These are phyloP conservation scores for Ephydatia muelleri DNA, from an alignment of 37 sponge, comb jelly and placozoan species.

Conservation along the genomic window DNA sequence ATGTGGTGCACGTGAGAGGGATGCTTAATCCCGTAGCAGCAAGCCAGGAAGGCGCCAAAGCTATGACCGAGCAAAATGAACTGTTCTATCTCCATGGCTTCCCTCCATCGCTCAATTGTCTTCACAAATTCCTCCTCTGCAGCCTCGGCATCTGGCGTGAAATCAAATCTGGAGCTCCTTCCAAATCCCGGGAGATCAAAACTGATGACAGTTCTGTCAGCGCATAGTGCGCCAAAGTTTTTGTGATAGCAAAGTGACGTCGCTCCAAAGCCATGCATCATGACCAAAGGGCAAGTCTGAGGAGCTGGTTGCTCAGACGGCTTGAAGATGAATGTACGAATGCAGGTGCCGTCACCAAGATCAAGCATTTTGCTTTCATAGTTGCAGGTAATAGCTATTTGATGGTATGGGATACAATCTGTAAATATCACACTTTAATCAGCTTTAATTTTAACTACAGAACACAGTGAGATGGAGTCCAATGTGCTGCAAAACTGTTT, in stretches of 20 bases:
- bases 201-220: conserved; percentile 61
- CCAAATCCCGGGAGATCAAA: conserved; percentile 95
- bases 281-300: conserved; percentile 90
- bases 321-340: too few relatives aligned
- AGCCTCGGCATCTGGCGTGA: conserved; percentile 52
- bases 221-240: conserved; percentile 70
- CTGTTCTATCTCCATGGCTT: conserved; percentile 62
- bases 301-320: too few relatives aligned
- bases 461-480: too few relatives aligned
- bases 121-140: conserved; percentile 72
- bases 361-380: too few relatives aligned
- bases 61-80: conserved; percentile 94
- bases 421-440: too few relatives aligned
- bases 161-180: conserved; percentile 72
- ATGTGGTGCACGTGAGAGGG: conserved; percentile 80
- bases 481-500: too few relatives aligned
- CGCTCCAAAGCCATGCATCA: conserved; percentile 93
- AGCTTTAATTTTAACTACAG: too few relatives aligned
- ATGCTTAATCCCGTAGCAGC: conserved; percentile 74
- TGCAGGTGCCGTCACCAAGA: too few relatives aligned
- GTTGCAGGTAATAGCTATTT: too few relatives aligned
- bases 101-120: conserved; percentile 84
- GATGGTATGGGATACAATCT: too few relatives aligned
- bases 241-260: conserved; percentile 75
- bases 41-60: conserved; percentile 84